phyloP scores from a whole-genome alignment of 2,113 vertebrate species.

The Vulpes lagopus region DNA sequence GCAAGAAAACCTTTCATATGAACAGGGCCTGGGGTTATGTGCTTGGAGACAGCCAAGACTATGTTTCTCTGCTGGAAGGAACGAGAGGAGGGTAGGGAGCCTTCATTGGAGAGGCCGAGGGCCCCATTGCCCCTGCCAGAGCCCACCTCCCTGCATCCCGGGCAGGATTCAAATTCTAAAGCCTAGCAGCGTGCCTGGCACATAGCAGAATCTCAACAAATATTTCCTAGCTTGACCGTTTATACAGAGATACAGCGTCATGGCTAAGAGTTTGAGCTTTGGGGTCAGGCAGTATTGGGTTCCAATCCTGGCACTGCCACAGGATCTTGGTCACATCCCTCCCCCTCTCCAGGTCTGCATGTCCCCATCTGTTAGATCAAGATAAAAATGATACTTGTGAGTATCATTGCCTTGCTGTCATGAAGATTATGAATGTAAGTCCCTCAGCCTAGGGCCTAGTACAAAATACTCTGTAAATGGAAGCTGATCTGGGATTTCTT shows the following conservation, averaged over 20 bases:
- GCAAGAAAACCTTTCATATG: neutral
- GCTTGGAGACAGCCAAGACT: neutral
- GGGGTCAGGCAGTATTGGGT: neutral
- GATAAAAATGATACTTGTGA: too few relatives aligned
- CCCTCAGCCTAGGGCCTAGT: neutral
- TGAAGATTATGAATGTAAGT: neutral
- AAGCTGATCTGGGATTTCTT: neutral
- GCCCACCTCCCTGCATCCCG: too few relatives aligned
- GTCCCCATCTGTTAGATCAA: neutral
- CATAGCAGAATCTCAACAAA: neutral
- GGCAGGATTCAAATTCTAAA: too few relatives aligned
- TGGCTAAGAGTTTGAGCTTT: neutral
- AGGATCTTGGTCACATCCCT: neutral
- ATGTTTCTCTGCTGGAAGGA: neutral
- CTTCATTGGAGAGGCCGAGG: fast-evolving
- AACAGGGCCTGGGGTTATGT: neutral
- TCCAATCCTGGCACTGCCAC: neutral
- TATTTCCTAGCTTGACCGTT: neutral
- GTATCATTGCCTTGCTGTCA: neutral
- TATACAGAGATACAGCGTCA: neutral
- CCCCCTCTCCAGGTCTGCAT: too few relatives aligned
- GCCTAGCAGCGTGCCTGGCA: neutral
- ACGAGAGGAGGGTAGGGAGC: fast-evolving
- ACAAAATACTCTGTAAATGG: neutral
- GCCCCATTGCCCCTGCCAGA: neutral